phyloP scores from a whole-genome alignment of 2,113 vertebrate species.

The Irena cyanogastra region DNA sequence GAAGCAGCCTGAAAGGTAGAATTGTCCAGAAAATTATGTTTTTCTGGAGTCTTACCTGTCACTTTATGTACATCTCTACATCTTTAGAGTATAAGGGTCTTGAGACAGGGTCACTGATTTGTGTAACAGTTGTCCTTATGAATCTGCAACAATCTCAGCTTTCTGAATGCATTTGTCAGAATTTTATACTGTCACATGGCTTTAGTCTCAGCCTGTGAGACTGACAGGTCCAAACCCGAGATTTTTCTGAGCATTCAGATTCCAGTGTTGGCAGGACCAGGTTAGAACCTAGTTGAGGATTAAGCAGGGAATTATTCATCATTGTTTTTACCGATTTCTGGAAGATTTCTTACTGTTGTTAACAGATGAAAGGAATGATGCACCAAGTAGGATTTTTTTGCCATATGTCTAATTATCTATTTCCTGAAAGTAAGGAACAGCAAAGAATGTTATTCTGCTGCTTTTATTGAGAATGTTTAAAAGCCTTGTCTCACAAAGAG shows the following conservation, averaged over 20 bases:
- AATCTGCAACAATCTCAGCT: not conserved
- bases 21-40: not conserved
- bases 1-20: not conserved
- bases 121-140: not conserved
- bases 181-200: not conserved
- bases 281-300: not conserved
- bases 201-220: not conserved
- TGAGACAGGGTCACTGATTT: not conserved
- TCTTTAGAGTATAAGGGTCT: not conserved
- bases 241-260: not conserved
- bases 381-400: not conserved
- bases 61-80: not conserved
- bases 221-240: not conserved
- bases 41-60: not conserved
- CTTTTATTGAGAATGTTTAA: not conserved
- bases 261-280: not conserved
- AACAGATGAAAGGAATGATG: not conserved
- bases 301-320: not conserved
- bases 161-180: not conserved
- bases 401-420: not conserved
- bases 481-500: not conserved
- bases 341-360: not conserved
- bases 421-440: not conserved
- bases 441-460: not conserved
- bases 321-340: not conserved